Conservation (phyloP, 2,888 invertebrate genomes). For the Clistopyga incitator region DNA sequence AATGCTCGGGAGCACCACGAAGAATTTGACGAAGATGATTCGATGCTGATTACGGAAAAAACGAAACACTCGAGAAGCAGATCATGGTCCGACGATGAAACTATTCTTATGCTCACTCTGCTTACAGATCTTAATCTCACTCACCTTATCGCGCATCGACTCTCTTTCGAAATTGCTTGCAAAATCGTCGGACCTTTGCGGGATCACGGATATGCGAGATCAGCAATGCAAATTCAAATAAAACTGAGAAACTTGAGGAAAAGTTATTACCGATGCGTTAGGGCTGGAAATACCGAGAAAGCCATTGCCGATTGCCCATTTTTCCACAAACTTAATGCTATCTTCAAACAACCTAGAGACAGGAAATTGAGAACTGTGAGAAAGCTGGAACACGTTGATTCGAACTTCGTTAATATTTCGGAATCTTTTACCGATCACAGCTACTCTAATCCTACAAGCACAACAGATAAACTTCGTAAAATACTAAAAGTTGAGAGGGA, state of each 20-base stretch:
- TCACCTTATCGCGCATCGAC: conserved; percentile 66
- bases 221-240: conserved; percentile 71
- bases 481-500: conserved; percentile 1
- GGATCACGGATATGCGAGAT: conserved; percentile 67
- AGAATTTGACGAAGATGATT: conserved; percentile 16
- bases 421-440: conserved; percentile 68
- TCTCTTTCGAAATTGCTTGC: conserved; percentile 70
- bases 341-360: conserved; percentile 65
- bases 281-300: conserved; percentile 58
- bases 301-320: conserved; percentile 71
- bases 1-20: background rate
- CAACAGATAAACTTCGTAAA: background rate
- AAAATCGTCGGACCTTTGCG: conserved; percentile 68
- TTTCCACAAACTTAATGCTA: conserved; percentile 71
- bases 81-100: conserved; percentile 72
- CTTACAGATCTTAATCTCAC: conserved; percentile 69
- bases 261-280: conserved; percentile 70
- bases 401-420: conserved; percentile 55
- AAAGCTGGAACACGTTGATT: conserved; percentile 51
- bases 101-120: conserved; percentile 66
- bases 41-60: conserved; percentile 46
- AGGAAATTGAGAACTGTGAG: conserved; percentile 29
- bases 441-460: conserved; percentile 46
- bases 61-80: conserved; percentile 64
- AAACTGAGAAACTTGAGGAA: conserved; percentile 71